phyloP scores from a whole-genome alignment of 2,113 vertebrate genomes.

The Poeciliopsis prolifica region DNA sequence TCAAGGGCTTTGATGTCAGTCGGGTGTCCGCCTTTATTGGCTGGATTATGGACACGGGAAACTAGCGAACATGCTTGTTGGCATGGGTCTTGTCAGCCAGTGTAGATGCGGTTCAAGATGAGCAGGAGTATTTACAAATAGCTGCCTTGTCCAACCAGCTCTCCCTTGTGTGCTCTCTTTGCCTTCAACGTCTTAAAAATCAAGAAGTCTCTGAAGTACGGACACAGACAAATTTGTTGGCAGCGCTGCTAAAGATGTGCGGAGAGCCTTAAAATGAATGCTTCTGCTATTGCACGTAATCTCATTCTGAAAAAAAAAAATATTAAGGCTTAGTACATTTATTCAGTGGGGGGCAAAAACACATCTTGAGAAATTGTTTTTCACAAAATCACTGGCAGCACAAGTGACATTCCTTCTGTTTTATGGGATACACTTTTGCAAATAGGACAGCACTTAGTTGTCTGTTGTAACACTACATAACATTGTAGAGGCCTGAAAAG shows the following conservation, averaged over 20 bases:
- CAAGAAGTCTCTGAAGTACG: slow-evolving; percentile 6
- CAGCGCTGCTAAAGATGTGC: background rate
- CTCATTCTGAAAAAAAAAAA: background rate
- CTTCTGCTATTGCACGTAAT: background rate
- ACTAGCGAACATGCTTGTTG: slow-evolving; percentile 42
- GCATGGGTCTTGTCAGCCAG: slow-evolving; percentile 43
- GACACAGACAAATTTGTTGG: background rate
- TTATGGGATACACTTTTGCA: too few species aligned
- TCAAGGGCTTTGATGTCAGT: slow-evolving; percentile 35
- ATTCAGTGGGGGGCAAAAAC: background rate
- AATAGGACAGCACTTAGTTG: too few species aligned
- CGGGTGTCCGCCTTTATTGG: slow-evolving; percentile 36
- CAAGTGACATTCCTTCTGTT: too few species aligned
- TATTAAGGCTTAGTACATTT: background rate
- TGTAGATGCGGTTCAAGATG: slow-evolving; percentile 50
- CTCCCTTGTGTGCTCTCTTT: background rate
- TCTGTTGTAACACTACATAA: too few species aligned
- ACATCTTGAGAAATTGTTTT: background rate
- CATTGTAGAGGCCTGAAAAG: too few species aligned
- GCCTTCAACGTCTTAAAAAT: slow-evolving; percentile 5
- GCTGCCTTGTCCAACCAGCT: slow-evolving; percentile 22
- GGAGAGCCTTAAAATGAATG: background rate
- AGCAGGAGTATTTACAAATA: slow-evolving; percentile 43
- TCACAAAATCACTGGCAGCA: too few species aligned
- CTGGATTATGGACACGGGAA: slow-evolving; percentile 26